Base-by-base conservation (phyloP, 2,113 vertebrate species). In the Clarias gariepinus region DNA sequence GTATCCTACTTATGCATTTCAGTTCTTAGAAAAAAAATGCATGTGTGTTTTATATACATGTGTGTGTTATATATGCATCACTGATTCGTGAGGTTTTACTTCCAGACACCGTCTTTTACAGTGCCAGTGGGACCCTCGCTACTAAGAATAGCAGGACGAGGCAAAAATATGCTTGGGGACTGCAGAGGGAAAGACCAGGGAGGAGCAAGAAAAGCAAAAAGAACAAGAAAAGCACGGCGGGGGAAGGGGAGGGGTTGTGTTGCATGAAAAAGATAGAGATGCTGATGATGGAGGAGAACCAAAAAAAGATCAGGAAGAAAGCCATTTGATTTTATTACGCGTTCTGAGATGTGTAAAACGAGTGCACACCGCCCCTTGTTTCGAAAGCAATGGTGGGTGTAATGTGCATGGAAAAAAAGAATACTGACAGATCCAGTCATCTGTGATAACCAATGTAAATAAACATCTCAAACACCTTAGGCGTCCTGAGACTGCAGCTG, bases 111-210 rank as follows among this genome's bases (percentile, higher is more conserved):
- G 41, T 36, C 30, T 76, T 86, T 81, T 3, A 33, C 66, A 36
- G 13, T 71, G 63, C 76, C 76, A 71, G 55, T 36, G 85, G 92
- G 88, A 89, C 85, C 80, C 90, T 88, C 81, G 90, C 91, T 91
- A 90, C 94, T 94, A 94, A 94, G 86, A 94, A 92, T 94, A 92
- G 93, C 91, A 92, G 60, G 52, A 74, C 83, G 85, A 63, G 88
- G 90, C 93, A 94, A 93, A 94, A 94, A 95, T 95, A 93, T 8
- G 84, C 78, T 85, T 30, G 33, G 63, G 86, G 71, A 82, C 81
- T 77, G 68, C 52, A 78, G 87, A 71, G 55, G 36, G 69, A 52
- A 86, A 82, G 16, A 3, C 85, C 80, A 57, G 25, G 80, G 84
- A 87, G 87, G 87, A 87, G 89, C 9, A 81, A 80, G 77, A 87